Evolutionary conservation across 2,113 vertebrate genomes (phyloP), one percentile per base, ranked within the genome.

Genomic region (Chaetodon auriga): DNA sequence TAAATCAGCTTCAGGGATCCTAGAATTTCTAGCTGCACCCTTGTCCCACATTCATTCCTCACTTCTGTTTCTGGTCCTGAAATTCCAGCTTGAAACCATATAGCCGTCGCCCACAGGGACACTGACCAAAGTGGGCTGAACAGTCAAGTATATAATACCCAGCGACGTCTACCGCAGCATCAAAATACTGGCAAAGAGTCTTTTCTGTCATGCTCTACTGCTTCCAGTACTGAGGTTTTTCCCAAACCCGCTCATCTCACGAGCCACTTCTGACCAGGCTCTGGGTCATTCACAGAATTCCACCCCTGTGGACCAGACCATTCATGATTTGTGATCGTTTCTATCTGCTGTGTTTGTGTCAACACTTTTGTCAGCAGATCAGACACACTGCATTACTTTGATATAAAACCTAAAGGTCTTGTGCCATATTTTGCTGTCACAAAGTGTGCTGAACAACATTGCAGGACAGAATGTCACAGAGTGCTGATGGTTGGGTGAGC

Each of bases 171-270:
- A 72, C 81, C 72, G 5, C 79, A 81, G 84, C 81, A 76, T 86
- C 68, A 83, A 80, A 90, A 86, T 70, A 79, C 61, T 83, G 75
- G 81, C 78, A 64, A 21, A 7, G 7, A 45, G 49, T 38, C 15
- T n/a, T 75, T 86, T 80, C 78, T 75, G 72, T 91, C 49, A 81
- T 19, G 64, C 80, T 79, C 83, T 73, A 64, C 71, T 82, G 86
- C 84, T 86, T 87, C 78, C 86, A 89, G 45, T 30, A n/a, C 85
- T 80, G 88, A 88, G 89, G 87, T 91, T 92, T 57, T 92, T 66
- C 63, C 70, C 21, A 13, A 81, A 91, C 81, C 49, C 74, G 9
- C 63, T 92, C 69, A 81, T 90, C 81, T 86, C 14, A 25, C 57
- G 73, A 75, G 82, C 64, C 85, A 86, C 81, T 84, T 90, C 45